Conservation (phyloP, 2,113 vertebrate genomes). For the Protobothrops mucrosquamatus region DNA sequence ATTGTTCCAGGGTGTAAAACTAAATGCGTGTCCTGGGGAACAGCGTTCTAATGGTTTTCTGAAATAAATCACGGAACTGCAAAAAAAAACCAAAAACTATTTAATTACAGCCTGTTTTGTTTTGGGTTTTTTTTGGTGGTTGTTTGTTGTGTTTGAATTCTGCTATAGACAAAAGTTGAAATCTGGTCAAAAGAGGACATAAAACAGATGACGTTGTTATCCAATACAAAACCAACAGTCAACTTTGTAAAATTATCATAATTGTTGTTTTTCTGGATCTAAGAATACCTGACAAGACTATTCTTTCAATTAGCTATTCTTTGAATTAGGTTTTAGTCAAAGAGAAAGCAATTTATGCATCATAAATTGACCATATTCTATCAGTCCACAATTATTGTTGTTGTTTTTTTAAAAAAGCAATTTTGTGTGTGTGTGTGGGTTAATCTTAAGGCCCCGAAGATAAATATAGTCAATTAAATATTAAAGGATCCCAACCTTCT, state of each 20-base stretch:
- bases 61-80: not conserved
- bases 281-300: not conserved
- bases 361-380: not conserved
- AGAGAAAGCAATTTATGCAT: not conserved
- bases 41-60: not conserved
- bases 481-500: not conserved
- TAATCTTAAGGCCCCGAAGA: not conserved
- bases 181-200: not conserved
- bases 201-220: not conserved
- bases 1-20: not conserved
- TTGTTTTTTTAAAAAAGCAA: not conserved
- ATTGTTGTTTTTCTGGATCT: not conserved
- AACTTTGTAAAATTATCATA: not conserved
- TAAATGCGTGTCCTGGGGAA: not conserved
- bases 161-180: not conserved
- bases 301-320: not conserved
- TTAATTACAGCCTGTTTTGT: not conserved
- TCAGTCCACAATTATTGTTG: not conserved
- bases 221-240: not conserved
- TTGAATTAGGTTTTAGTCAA: not conserved
- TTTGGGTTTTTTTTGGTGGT: not conserved
- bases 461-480: not conserved
- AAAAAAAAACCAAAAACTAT: not conserved
- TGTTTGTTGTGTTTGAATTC: not conserved
- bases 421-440: not conserved